Conservation (phyloP, 2,888 invertebrate species). For the Synergus japonicus region DNA sequence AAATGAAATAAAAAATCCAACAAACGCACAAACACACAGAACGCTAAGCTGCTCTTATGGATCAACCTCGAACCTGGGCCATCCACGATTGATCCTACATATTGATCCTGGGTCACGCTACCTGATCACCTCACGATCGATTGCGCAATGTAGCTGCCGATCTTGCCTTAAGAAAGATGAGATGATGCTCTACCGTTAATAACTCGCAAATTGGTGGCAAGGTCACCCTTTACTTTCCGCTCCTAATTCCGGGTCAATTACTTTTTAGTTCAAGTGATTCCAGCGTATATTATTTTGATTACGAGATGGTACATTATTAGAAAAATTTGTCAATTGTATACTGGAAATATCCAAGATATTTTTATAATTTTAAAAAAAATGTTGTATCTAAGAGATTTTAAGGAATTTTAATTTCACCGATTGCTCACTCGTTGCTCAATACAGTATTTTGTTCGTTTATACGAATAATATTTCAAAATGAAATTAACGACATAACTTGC, state of each 20-base stretch:
- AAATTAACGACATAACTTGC: too few relatives aligned
- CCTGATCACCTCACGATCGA: slow-evolving; percentile 56
- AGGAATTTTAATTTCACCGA: not conserved
- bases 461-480: too few relatives aligned
- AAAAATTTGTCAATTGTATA: too few relatives aligned
- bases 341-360: too few relatives aligned
- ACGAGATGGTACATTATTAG: too few relatives aligned
- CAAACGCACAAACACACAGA: slow-evolving; percentile 21
- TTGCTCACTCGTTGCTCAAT: too few relatives aligned
- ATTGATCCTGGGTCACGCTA: slow-evolving; percentile 50
- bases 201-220: slow-evolving; percentile 23
- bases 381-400: too few relatives aligned
- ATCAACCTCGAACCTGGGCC: slow-evolving; percentile 41
- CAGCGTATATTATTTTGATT: too few relatives aligned
- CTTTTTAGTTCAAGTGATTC: too few relatives aligned
- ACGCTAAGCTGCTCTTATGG: not conserved
- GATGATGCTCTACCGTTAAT: slow-evolving; percentile 6
- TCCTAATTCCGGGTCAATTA: too few relatives aligned
- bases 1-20: slow-evolving; percentile 11
- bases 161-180: slow-evolving; percentile 15
- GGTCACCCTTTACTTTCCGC: not conserved
- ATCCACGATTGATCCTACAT: slow-evolving; percentile 26
- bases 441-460: too few relatives aligned
- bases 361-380: too few relatives aligned
- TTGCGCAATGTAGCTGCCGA: slow-evolving; percentile 52